Evolutionary conservation across 2,888 invertebrate species (phyloP).

Genomic region (Hydroisotoma schaefferi): DNA sequence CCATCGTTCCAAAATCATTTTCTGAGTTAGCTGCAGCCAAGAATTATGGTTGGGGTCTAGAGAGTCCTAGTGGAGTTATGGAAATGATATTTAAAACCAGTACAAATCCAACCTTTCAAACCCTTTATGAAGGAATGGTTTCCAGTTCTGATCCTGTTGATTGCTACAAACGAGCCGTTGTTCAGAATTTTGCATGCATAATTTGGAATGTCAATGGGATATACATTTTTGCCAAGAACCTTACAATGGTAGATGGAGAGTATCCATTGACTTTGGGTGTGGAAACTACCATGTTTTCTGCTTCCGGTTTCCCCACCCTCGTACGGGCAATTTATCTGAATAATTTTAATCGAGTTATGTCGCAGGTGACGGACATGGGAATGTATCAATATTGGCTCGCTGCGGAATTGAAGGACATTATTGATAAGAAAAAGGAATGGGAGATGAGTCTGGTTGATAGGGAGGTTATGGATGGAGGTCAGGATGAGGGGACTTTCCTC

Average conservation of each 20-base stretch:
- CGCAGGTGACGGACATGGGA: background rate
- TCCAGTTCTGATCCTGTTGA: background rate
- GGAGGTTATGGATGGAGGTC: too few species aligned
- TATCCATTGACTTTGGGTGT: background rate
- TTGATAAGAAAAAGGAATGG: too few species aligned
- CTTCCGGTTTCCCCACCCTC: background rate
- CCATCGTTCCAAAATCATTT: background rate
- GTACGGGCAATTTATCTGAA: background rate
- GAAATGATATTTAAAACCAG: background rate
- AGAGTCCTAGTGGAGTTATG: background rate
- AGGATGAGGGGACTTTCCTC: too few species aligned
- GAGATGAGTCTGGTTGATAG: too few species aligned
- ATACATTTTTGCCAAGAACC: background rate
- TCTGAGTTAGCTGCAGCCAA: background rate
- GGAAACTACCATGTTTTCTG: background rate
- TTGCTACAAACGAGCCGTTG: background rate
- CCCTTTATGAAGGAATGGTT: background rate
- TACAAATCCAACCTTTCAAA: background rate
- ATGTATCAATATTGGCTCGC: background rate
- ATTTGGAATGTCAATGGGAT: background rate
- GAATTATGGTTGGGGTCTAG: background rate
- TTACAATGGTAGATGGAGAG: background rate
- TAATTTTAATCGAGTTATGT: background rate
- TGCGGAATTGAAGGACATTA: background rate
- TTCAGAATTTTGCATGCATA: background rate